Base-by-base conservation (phyloP, 1,140 invertebrate species). In the Aphelenchoides fujianensis region DNA sequence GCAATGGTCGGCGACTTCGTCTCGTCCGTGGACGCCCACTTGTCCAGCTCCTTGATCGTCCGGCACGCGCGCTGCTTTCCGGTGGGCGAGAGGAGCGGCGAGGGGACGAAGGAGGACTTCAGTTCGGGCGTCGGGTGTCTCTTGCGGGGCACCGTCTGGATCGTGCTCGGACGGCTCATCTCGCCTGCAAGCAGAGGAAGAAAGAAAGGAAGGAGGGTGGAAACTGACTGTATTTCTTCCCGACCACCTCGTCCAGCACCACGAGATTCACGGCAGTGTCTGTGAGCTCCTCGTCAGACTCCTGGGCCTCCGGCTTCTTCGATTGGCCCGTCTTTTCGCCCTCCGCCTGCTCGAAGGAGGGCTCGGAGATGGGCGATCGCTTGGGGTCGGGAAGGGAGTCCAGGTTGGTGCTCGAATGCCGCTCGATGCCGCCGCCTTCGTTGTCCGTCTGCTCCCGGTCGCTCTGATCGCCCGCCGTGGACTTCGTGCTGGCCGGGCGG, bases 251-350 rank as follows among this genome's bases (percentile, higher is more conserved):
- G 16, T 73, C 78, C 36, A 83, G 55, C 3, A 79, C 81, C 2
- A 83, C 81, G 19, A 83, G 61, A 70, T 83, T 83, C 1, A 83
- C 82, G 2, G 75, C 66, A 52, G 75, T 53, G 62, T 82, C 82
- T 59, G 81, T 76, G 34, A 79, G 41, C 12, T 55, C 23, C 12
- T 82, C 80, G 32, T 82, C 79, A 1, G 64, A 61, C 36, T 74
- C 77, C 23, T 74, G 66, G 0, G 54, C 59, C 28, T 54, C 27
- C 3, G 5, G 31, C n/a, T 23, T 34, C 53, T 66, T 30, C 27
- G 53, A 12, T 16, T 19, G 16, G 57, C 28, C 7, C 31, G 9
- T 9, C 9, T 9, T 63, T 63, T 68, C 31, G 1, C n/a, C 63
- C 7, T 5, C 35, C 12, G 66, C 34, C 5, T 68, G 16, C 34